phyloP scores from a whole-genome alignment of 2,888 invertebrate species.

The Drosophila nigritarsus region DNA sequence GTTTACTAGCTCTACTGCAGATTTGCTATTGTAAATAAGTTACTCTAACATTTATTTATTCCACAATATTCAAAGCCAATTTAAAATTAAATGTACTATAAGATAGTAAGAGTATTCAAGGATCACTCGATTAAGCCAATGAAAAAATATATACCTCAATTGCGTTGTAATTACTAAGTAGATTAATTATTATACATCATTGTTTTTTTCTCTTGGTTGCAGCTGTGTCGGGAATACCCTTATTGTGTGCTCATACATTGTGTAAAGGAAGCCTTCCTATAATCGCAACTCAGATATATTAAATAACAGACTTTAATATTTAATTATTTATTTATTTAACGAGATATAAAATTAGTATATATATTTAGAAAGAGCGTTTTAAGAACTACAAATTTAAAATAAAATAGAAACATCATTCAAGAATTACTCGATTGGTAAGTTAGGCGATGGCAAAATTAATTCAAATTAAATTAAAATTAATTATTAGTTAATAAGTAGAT shows the following conservation, averaged over 20 bases:
- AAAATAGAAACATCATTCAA: neutral
- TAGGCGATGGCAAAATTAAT: neutral
- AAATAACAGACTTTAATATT: neutral
- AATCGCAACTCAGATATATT: neutral
- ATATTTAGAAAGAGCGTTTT: neutral
- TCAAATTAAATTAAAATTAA: too few relatives aligned
- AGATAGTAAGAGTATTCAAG: neutral
- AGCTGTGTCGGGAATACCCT: too few relatives aligned
- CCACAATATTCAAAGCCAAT: neutral
- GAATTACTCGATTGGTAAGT: neutral
- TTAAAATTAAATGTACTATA: neutral
- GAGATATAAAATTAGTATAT: neutral
- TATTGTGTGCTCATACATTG: neutral
- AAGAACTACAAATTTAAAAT: neutral
- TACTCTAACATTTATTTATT: neutral
- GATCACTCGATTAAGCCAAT: neutral
- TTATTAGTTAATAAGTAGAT: neutral
- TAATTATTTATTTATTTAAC: neutral
- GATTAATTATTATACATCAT: neutral
- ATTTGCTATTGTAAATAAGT: neutral
- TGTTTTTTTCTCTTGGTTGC: neutral
- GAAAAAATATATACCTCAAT: neutral
- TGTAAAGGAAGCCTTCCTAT: neutral
- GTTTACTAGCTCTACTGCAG: neutral
- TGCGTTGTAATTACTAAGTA: neutral